These are phyloP conservation scores for Cavia aperea DNA, from an alignment of 2,113 vertebrate species.

Conservation along the genomic window DNA sequence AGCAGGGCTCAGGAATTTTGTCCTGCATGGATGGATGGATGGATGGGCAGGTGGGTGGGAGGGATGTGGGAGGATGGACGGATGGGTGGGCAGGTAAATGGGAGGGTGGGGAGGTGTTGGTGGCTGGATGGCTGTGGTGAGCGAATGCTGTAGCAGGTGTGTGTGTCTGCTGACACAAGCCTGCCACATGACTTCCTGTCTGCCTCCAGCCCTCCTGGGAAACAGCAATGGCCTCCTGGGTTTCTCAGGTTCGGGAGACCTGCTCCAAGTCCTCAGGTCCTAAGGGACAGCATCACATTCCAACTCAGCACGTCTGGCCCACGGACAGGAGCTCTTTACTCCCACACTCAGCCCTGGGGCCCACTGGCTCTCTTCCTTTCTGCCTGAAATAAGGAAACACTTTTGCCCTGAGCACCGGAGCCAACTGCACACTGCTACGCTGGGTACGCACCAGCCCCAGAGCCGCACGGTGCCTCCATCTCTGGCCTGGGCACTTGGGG, in stretches of 20 bases:
- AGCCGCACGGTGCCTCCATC: rapidly evolving
- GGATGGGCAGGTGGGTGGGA: no score
- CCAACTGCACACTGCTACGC: not conserved
- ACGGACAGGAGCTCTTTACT: not conserved
- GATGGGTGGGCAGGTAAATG: not conserved
- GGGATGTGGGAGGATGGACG: not conserved
- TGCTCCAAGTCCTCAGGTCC: not conserved
- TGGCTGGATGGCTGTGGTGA: not conserved
- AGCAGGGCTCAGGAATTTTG: not conserved
- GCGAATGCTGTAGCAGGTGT: not conserved
- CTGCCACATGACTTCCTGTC: not conserved
- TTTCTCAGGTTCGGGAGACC: not conserved
- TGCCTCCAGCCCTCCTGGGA: not conserved
- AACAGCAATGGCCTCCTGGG: not conserved
- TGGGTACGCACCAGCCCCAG: not conserved
- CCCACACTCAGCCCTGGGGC: not conserved
- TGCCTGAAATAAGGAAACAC: not conserved
- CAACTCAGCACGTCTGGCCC: not conserved
- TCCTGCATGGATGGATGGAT: not conserved
- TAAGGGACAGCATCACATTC: not conserved
- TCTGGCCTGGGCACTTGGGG: slow-evolving; percentile 57
- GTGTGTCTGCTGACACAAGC: not conserved
- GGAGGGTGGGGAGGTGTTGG: no score
- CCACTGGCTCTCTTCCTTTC: not conserved
- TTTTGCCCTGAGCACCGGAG: not conserved